A percentile compares a stretch with the other conserved stretches of the same genome.
Conservation (phyloP, 1,140 invertebrate genomes). For the Euschistus heros region DNA sequence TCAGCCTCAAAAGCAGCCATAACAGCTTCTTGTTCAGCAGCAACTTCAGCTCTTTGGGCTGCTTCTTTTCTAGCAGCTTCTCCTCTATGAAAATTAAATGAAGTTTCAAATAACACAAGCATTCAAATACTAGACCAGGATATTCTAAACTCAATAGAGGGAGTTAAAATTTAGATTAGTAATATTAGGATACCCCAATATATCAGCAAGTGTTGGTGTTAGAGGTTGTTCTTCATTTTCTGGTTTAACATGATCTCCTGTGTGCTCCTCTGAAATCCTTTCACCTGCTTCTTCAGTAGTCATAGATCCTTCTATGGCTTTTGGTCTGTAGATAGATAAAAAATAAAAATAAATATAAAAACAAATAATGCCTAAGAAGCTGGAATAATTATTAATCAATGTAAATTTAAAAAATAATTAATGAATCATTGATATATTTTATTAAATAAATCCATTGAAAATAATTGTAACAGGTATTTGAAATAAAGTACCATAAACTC, state of each 20-base stretch:
- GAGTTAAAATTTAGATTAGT: not conserved
- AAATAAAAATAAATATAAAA: no score
- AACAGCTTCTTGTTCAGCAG: constrained; percentile 70
- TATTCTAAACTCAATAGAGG: not conserved
- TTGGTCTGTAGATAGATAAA: constrained; percentile 41
- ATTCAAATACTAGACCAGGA: not conserved
- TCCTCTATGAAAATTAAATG: constrained; percentile 39
- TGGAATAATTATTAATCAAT: no score
- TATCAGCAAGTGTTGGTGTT: constrained; percentile 51
- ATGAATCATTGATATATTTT: no score
- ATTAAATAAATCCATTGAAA: no score
- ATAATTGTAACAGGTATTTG: no score
- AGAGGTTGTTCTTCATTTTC: constrained; percentile 40
- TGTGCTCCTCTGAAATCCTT: constrained; percentile 31
- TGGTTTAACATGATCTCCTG: constrained; percentile 37
- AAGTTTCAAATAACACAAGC: not conserved
- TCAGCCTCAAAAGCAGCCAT: constrained; percentile 79
- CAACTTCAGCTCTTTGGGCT: constrained; percentile 65
- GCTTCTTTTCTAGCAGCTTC: constrained; percentile 71
- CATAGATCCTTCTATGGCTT: constrained; percentile 41
- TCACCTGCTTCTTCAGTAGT: constrained; percentile 41
- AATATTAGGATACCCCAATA: constrained; percentile 49
- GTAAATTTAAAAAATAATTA: no score
- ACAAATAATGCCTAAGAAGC: no score
- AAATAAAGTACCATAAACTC: no score